Conservation (phyloP, 2,113 vertebrate genomes). For the Heterotis niloticus region DNA sequence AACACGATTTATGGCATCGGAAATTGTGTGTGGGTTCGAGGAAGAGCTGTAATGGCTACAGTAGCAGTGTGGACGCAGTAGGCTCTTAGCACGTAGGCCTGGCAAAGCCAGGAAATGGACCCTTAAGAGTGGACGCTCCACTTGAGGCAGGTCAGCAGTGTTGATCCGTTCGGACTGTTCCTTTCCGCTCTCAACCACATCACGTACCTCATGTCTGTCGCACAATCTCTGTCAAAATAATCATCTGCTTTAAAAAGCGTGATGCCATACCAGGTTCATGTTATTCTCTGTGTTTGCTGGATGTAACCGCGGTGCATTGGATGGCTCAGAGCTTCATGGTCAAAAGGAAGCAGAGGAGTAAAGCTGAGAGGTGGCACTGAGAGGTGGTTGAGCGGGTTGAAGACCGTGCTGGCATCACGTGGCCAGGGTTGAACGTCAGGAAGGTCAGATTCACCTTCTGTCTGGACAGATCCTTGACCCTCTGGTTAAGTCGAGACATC, state of each 20-base stretch:
- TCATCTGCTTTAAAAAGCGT: conserved; percentile 85
- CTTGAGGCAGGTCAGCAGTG: conserved; percentile 31
- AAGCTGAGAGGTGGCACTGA: not conserved
- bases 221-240: conserved; percentile 83
- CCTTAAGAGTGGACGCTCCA: not conserved
- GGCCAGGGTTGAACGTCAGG: not conserved
- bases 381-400: not conserved
- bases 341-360: conserved; percentile 42
- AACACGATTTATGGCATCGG: not conserved
- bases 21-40: not conserved
- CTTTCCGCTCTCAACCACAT: conserved; percentile 72
- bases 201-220: conserved; percentile 92
- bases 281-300: conserved; percentile 67
- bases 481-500: not conserved
- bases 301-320: conserved; percentile 67
- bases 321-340: conserved; percentile 52
- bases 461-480: not conserved
- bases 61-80: not conserved
- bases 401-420: not conserved
- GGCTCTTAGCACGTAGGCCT: not conserved
- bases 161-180: conserved; percentile 43
- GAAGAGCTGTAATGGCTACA: not conserved
- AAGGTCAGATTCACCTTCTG: not conserved
- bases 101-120: not conserved
- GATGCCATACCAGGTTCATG: conserved; percentile 76